A percentile compares a stretch with the other conserved stretches of the same genome.
Conservation (phyloP, 35 echinoderm and acorn worm genomes). For the Chiridota heheva region DNA sequence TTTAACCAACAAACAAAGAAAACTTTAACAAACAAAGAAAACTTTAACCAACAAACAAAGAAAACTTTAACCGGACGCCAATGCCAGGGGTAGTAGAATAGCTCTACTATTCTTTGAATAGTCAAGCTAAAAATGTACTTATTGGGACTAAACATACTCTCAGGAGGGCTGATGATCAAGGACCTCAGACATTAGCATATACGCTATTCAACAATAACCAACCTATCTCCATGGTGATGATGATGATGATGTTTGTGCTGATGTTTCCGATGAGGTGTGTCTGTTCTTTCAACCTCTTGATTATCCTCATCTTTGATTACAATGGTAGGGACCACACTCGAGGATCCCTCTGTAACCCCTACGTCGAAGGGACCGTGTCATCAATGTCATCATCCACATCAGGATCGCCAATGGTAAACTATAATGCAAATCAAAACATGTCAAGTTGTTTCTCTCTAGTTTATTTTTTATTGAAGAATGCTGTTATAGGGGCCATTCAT, state of each 20-base stretch:
- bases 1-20: too few species aligned
- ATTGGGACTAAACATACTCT: too few species aligned
- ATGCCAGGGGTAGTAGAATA: too few species aligned
- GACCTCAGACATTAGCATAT: not conserved
- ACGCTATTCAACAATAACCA: not conserved
- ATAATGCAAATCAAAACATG: too few species aligned
- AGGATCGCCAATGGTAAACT: conserved; percentile 78
- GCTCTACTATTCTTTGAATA: too few species aligned
- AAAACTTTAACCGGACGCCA: too few species aligned
- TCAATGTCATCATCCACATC: conserved; percentile 51
- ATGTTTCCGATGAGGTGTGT: conserved; percentile 11
- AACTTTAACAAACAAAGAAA: too few species aligned
- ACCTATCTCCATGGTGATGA: conserved; percentile 57
- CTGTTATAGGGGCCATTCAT: too few species aligned
- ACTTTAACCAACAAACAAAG: too few species aligned
- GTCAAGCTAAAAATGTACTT: too few species aligned
- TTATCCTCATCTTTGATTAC: not conserved
- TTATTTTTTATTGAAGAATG: not conserved
- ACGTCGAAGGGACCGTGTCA: conserved; percentile 11
- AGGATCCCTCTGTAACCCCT: not conserved
- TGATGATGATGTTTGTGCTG: conserved; percentile 48
- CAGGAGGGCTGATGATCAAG: not conserved
- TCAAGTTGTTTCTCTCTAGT: not conserved
- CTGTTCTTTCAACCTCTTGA: not conserved
- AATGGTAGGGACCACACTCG: conserved; percentile 1